phyloP scores from a whole-genome alignment of 2,888 invertebrate species.

The Drosophila barbarae region DNA sequence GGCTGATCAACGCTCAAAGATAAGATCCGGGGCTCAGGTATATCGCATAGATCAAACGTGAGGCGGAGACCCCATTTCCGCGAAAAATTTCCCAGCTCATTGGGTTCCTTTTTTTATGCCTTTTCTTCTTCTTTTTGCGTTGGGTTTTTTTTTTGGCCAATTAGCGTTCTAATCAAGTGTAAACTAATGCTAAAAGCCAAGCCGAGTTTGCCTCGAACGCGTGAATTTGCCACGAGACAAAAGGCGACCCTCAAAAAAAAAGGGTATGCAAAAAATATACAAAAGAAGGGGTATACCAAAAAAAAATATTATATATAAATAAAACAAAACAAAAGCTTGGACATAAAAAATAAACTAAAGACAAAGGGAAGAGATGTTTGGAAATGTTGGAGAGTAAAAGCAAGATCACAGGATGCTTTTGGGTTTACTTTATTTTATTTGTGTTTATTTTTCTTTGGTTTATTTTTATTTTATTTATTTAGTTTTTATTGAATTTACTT shows the following conservation, averaged over 20 bases:
- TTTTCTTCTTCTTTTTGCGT: not conserved
- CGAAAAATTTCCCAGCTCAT: slow-evolving; percentile 67
- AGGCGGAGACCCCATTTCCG: slow-evolving; percentile 44
- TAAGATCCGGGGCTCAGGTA: slow-evolving; percentile 24
- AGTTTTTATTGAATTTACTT: no score
- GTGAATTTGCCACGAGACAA: slow-evolving; percentile 78
- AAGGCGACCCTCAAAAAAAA: slow-evolving; percentile 46
- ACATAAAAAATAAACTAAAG: not conserved
- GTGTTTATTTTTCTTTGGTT: not conserved
- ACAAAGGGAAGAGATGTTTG: not conserved
- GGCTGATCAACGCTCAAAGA: slow-evolving; percentile 11
- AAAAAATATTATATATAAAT: slow-evolving; percentile 1
- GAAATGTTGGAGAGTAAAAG: slow-evolving; percentile 4
- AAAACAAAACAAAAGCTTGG: not conserved
- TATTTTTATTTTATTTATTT: no score
- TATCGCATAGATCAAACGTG: slow-evolving; percentile 47
- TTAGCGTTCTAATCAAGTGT: slow-evolving; percentile 75
- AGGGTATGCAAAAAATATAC: slow-evolving; percentile 6
- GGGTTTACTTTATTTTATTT: not conserved
- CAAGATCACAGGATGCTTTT: slow-evolving; percentile 41
- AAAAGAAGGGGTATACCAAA: slow-evolving; percentile 3
- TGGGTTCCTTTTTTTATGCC: slow-evolving; percentile 25
- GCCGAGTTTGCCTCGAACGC: slow-evolving; percentile 69
- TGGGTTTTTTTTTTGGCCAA: slow-evolving; percentile 45
- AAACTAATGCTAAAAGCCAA: slow-evolving; percentile 74